Base-by-base conservation (phyloP, 1,140 invertebrate species). In the Penaeus japonicus region DNA sequence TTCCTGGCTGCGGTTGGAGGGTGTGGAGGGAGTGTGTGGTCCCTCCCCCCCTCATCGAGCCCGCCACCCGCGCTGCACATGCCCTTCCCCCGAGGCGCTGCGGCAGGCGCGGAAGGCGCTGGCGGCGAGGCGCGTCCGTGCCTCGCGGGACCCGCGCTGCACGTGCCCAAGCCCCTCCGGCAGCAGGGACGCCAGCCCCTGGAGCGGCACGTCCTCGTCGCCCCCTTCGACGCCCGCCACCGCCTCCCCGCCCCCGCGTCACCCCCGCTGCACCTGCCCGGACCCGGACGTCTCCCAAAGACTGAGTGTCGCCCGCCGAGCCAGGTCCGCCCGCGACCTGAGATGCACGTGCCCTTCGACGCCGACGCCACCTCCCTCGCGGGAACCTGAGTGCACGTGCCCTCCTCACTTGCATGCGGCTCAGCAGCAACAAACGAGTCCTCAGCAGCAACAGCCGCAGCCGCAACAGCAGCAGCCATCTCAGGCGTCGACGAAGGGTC, bases 231-330 rank as follows among this genome's bases (percentile, higher is more conserved):
- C 87, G 39, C 86, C 86, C 20, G 80, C 86, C 30, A 88, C 86
- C 17, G 79, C 80, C 35, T 88, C 87, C 18, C 87, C 87, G 22
- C 87, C 87, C 24, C 87, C 87, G 7, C 80, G 87, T 20, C 87
- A 88, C 55, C 87, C 87, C n/a, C 80, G 87, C 53, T 88, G 87
- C 70, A 88, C 87, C 54, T 88, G 87, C 55, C 87, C 87, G 1
- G 79, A 88, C 30, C 53, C 87, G 1, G 87, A 88, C 65, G n/a
- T 62, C 18, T 70, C 78, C 12, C 80, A n/a, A 30, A 59, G 70
- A 30, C 81, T 88, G 70, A 35, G 27, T 0, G 54, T 32, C 22
- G 30, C 65, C 24, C 80, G 87, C 4, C 62, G 87, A 35, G 87
- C 80, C 2, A 22, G 87, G 1, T 88, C 87, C 22, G 70, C 87